phyloP scores from a whole-genome alignment of 2,888 invertebrate genomes.

The Myopa testacea region DNA sequence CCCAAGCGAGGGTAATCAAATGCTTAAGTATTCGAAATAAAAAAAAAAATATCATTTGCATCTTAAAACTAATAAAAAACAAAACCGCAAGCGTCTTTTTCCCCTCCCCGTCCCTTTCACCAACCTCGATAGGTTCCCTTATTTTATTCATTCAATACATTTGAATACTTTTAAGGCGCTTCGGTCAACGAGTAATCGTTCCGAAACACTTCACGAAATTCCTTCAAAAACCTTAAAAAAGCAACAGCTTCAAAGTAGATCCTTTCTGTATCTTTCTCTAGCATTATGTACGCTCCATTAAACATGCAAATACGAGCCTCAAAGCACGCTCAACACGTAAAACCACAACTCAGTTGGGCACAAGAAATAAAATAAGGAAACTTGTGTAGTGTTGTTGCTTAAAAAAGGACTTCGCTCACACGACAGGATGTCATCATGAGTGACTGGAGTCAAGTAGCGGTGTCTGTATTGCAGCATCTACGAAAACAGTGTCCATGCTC shows the following conservation, averaged over 20 bases:
- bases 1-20: background rate
- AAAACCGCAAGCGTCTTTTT: no score
- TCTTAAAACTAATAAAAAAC: no score
- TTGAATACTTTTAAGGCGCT: no score
- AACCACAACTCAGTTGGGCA: background rate
- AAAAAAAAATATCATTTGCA: background rate
- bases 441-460: background rate
- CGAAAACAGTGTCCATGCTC: background rate
- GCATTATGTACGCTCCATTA: slow-evolving; percentile 22
- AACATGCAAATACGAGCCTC: slow-evolving; percentile 37
- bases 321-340: background rate
- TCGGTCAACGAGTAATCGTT: no score
- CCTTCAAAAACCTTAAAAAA: no score
- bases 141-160: no score
- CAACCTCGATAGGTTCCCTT: no score
- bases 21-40: background rate
- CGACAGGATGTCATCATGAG: background rate
- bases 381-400: background rate
- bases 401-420: slow-evolving; percentile 3
- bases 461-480: background rate
- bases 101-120: no score
- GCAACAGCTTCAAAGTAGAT: no score
- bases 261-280: no score
- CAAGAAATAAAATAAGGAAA: background rate
- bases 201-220: no score